These are phyloP conservation scores for Oeneis ivallda DNA, from an alignment of 2,888 invertebrate species.

Conservation along the genomic window DNA sequence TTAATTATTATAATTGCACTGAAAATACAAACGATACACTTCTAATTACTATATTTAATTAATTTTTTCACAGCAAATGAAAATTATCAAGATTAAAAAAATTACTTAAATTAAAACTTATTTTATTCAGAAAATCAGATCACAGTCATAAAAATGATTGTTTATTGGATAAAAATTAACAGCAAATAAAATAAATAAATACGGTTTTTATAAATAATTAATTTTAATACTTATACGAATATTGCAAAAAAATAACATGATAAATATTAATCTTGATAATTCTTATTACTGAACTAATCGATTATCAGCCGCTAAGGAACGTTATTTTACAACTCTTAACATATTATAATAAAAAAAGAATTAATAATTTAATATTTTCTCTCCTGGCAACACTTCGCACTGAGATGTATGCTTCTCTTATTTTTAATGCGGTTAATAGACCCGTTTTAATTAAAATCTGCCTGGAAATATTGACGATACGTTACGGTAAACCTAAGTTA, in stretches of 20 bases:
- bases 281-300: not conserved
- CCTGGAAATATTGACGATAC: slow-evolving; percentile 22
- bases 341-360: slow-evolving; percentile 3
- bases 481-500: slow-evolving; percentile 19
- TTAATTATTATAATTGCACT: slow-evolving; percentile 25
- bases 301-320: slow-evolving; percentile 2
- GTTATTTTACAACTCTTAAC: not conserved
- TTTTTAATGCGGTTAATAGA: slow-evolving; percentile 14
- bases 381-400: slow-evolving; percentile 21
- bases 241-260: not conserved
- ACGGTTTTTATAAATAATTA: too few relatives aligned
- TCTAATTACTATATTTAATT: slow-evolving; percentile 11
- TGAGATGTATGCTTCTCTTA: slow-evolving; percentile 26
- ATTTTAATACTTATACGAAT: not conserved
- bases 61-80: slow-evolving; percentile 5
- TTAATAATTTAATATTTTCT: slow-evolving; percentile 14
- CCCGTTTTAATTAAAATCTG: slow-evolving; percentile 7
- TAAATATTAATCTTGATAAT: slow-evolving; percentile 5
- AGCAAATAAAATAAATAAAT: not conserved
- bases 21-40: slow-evolving; percentile 19
- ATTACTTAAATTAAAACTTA: not conserved
- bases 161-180: not conserved
- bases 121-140: not conserved
- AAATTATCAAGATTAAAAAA: slow-evolving; percentile 14
- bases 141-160: not conserved